Evolutionary conservation across 2,888 invertebrate species (phyloP), one percentile per base, ranked within the genome.

Genomic region (Unio pictorum): DNA sequence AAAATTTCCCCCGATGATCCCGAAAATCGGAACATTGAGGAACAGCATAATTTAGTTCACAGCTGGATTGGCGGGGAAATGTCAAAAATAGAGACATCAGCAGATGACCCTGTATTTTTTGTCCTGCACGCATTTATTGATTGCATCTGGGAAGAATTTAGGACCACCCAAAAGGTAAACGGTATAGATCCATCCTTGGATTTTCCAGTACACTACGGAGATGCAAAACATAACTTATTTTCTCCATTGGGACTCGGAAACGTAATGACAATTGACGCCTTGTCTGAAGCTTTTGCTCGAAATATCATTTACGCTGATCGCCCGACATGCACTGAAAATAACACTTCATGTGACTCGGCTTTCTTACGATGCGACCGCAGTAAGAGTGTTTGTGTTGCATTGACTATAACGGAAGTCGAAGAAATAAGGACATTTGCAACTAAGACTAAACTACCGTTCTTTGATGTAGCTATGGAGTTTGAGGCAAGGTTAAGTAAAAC

Each of bases 51-150:
- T 65, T 69, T 76, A 57, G 84, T 83, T 2, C 86, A 86, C 71
- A 73, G 78, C 11, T 84, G 80, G 78, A 78, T 84, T 3, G 84
- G 86, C 7, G 84, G 86, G 0, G 78, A 82, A 26, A 84, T 86
- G 84, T 77, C 67, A n/a, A 71, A 73, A 11, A 76, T 85, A 56
- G 81, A 84, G 61, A 84, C 84, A 1, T 82, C 85, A 8, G 79
- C 84, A 17, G 82, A 78, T 69, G 86, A 86, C 61, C 84, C 84
- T 0, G 68, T 83, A 18, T 86, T 85, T 72, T 86, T 81, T 73
- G 64, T 84, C 4, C 80, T 83, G 57, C 85, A 85, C 67, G 73
- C 83, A 0, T 84, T 81, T 62, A 77, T 83, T 54, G 85, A 84
- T 70, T 73, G 77, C 63, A 69, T 85, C 20, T 85, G 83, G 84